Evolutionary conservation across 2,113 vertebrate species (phyloP), one percentile per base, ranked within the genome.

Genomic region (Phaethon lepturus): DNA sequence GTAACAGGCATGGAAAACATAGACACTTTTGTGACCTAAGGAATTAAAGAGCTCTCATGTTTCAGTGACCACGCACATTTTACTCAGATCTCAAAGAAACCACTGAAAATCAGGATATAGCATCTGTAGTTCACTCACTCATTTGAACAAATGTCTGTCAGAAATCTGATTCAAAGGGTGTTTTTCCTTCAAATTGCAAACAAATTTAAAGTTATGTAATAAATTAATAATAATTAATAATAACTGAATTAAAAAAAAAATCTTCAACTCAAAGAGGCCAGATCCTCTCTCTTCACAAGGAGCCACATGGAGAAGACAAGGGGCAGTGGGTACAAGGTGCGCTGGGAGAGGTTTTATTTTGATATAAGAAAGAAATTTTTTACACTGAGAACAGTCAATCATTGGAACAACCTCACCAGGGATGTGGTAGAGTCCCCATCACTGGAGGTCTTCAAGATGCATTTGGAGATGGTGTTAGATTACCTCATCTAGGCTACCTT

Each of bases 231-330:
- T 26, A 28, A 55, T 31, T 66, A 50, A 31, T 38, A 78, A 59
- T 22, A 55, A 19, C 13, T 78, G 6, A 29, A 55, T 59, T 29
- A 4, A 3, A 28, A 35, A 7, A 13, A 62, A 66, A 88, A 40
- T 63, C 13, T 44, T 79, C 19, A 10, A 12, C 55, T 73, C 15
- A 42, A 69, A 56, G 24, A 67, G 11, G 13, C 47, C 0, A 0
- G 9, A 56, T 3, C 1, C 1, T 40, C 31, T 76, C 14, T 35
- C 28, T 40, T 76, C 42, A n/a, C 19, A 8, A 62, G 14, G 6
- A 53, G 25, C 40, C 15, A 55, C 17, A 14, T 16, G 42, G 5
- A 42, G 25, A 29, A 50, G 18, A 67, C 25, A 75, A 42, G 38
- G 45, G 22, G 4, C 16, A 52, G 22, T 31, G 26, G 4, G 5